Percentiles rank a stretch among this genome's conserved stretches.
Evolutionary conservation across 92 coral and sea anemone species (phyloP).

Genomic region (Epizoanthus stellaris): DNA sequence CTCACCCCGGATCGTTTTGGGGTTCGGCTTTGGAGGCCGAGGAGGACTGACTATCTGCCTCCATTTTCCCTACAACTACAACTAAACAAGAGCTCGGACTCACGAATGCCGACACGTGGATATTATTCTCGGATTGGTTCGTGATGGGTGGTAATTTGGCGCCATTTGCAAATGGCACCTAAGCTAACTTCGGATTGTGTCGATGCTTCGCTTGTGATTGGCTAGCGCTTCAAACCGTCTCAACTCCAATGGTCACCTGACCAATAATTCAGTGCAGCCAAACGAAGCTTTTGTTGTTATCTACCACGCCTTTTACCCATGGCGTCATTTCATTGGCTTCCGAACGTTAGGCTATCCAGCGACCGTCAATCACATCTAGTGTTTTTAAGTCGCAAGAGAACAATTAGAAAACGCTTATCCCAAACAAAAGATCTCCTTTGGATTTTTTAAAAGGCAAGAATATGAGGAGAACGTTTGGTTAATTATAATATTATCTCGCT

Average conservation of each 20-base stretch:
- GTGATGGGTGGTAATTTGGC: constrained; percentile 96
- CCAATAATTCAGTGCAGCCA: constrained; percentile 72
- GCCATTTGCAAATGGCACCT: constrained; percentile 98
- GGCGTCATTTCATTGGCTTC: constrained; percentile 40
- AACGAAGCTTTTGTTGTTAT: constrained; percentile 78
- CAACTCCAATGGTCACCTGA: constrained; percentile 77
- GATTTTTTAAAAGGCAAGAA: background rate
- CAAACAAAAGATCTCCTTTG: background rate
- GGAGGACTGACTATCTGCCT: constrained; percentile 94
- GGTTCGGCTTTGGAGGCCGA: constrained; percentile 93
- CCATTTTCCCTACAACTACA: constrained; percentile 99
- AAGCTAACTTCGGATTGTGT: constrained; percentile 89
- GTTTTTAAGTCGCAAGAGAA: constrained; percentile 12
- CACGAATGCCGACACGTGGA: constrained; percentile 98
- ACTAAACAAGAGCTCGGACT: constrained; percentile 87
- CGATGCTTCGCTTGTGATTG: constrained; percentile 74
- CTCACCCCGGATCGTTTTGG: constrained; percentile 99
- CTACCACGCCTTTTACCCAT: constrained; percentile 67
- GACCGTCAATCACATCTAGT: constrained; percentile 7
- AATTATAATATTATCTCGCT: background rate
- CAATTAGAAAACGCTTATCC: constrained; percentile 3
- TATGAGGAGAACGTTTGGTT: background rate
- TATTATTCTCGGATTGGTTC: constrained; percentile 95
- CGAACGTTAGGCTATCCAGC: background rate
- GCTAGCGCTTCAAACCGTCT: constrained; percentile 64